Base-by-base conservation (phyloP, 2,888 invertebrate species). In the Patella caerulea region DNA sequence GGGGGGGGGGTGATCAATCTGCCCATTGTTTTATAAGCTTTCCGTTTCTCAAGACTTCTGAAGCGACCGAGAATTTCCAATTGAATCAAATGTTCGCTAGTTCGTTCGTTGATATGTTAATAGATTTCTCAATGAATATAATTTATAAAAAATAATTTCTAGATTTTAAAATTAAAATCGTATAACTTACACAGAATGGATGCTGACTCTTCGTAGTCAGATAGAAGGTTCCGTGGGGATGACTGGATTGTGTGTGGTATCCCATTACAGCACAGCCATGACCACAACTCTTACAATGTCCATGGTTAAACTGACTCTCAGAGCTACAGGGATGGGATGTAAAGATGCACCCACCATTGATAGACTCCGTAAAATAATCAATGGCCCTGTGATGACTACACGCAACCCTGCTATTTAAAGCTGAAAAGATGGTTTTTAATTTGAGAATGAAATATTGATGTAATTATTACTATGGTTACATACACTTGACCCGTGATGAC, bases 341-440 rank as follows among this genome's bases (percentile, higher is more conserved):
- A 65, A 24, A 65, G 65, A 12, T 9, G 11, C 65, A 65, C 14
- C 24, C 91, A 0, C 95, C 24, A 5, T 19, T 65, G 11, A 65
- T 65, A 65, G 65, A 65, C 19, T 19, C 24, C 9, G 65, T 65
- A 24, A 65, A 65, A 24, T 65, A 65, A 24, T 65, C 65, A 24
- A 65, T 24, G 3, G 65, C 65, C 24, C 65, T 65, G 19, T 24
- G 19, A 14, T 65, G 65, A 14, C 65, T 65, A 14, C 65, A 65
- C 7, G 65, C 65, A 24, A 65, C 65, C 4, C 17, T 65, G 11
- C 94, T 93, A 76, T 94, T 93, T 17, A 95, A 92, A 55, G 52
- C 65, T 77, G 4, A 17, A 70, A 29, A 12, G 34, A 55, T 52
- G 17, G 65, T 45, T 45, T 24, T 45, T 45, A 45, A 45, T 45